Evolutionary conservation across 1,140 invertebrate genomes (phyloP), one percentile per base, ranked within the genome.

Genomic region (Riptortus pedestris): DNA sequence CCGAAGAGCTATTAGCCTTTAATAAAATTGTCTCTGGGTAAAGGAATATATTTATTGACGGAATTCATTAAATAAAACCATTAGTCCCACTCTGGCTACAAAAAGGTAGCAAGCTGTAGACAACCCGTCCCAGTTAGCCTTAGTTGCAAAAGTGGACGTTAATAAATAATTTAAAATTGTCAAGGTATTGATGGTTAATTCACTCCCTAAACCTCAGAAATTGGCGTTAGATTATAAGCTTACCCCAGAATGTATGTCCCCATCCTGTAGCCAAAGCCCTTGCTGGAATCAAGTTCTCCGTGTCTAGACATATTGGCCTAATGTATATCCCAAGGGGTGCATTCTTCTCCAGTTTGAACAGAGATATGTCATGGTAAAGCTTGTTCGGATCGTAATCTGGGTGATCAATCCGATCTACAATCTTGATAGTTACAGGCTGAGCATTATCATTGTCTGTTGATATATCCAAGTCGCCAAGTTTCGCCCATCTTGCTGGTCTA

Each of bases 291-390:
- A n/a, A n/a, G 7, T 2, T 45, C 12, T 1, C 62, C 11, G 64
- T 66, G 4, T 72, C 68, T 14, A 80, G 62, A 65, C 81, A 83
- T 14, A 79, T 77, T 0, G 81, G 81, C 48, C 77, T 71, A 1
- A 81, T 76, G 60, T 74, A 78, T 2, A 74, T 71, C 45, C 74
- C 76, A 28, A 81, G 78, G 20, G 61, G 67, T 0, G 81, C 75
- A 60, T 70, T 65, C 28, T 65, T 68, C 31, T 76, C 70, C n/a
- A 82, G 67, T 67, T 74, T 72, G 0, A 83, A 57, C 1, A 83
- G 66, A 16, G 78, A 81, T 52, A 83, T 81, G 58, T 83, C 81
- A 68, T 83, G 76, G 68, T 80, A 79, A 28, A 75, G 72, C 0
- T 67, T 65, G 1, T 71, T 70, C 27, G 66, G 72, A 2, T 71